Base-by-base conservation (phyloP, 64 coral and sea anemone species). In the Montipora efflorescens region DNA sequence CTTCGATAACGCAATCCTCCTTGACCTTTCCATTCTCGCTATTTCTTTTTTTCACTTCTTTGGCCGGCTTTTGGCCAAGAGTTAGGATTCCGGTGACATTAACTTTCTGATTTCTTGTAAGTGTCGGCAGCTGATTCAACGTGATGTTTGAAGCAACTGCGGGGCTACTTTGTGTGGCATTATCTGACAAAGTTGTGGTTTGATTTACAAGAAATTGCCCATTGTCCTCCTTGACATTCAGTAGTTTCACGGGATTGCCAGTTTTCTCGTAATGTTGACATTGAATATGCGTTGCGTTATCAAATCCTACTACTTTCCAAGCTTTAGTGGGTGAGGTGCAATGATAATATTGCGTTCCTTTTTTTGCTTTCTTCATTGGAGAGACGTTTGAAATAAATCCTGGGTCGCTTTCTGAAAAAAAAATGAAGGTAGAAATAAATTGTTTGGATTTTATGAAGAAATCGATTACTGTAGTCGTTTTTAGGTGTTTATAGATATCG, bases 1-100 rank as follows among this genome's bases (percentile, higher is more conserved):
- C 61, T 55, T 95, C 93, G 16, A 95, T 61, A 12, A 87, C 25
- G 45, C 93, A 95, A 47, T 95, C 88, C 73, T 95, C 88, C 67
- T 95, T 95, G 36, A 95, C 61, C 15, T 47, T 36, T 43, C 80
- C 80, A 66, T 7, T 61, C 16, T 75, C 14, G 9, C 78, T 85
- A 89, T 94, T 94, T 80, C 92, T 68, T 59, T 94, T 94, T 11
- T 11, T 28, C 15, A 82, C 59, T 89, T 94, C 48, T 74, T 95
- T 95, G 75, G 87, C 87, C 47, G 74, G 53, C 23, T 55, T 15
- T 48, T 48, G 43, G 76, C 93, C 93, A n/a, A 90, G 55, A 46
- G 80, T 87, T 86, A 95, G 11, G 28, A 28, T 28, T 28, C 28
- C 28, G 0, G 28, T 28, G 28, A 28, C 28, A 28, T 28, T 28